Base-by-base conservation (phyloP, 2,797 vertebrate genomes). In the Acrocephalus scirpaceus region DNA sequence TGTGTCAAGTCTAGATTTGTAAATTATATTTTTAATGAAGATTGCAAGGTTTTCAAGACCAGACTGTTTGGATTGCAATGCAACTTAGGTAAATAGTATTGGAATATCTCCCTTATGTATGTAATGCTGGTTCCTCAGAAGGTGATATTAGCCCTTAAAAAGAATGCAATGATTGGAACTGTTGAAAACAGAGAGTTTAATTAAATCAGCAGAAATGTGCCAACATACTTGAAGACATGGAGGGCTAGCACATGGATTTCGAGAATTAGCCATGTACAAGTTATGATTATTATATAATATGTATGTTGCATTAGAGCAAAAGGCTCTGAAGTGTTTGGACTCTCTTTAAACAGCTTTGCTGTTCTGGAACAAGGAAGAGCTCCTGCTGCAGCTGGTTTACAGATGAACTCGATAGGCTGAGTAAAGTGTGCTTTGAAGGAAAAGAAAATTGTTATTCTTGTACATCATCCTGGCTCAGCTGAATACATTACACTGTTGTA, bases 391-490 rank as follows among this genome's bases (percentile, higher is more conserved):
- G 7, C 13, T 53, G 58, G 32, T 84, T 85, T 86, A 54, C 66
- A 70, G 38, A 34, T 67, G 25, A 90, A 73, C 47, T 36, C 42
- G 40, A 38, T 10, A 89, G 57, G 53, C 75, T 76, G 67, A 84
- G 48, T 18, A 67, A 90, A 71, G 21, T 10, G 26, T 88, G 9
- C 36, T 70, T 82, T 78, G 90, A 91, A 54, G 54, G 54, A 85
- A 84, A 62, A 85, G 25, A 87, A 93, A 74, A 67, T 44, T 4
- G 5, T 86, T 93, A 48, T 69, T 77, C 73, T 88, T 92, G 34
- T 95, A 80, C 78, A 76, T 90, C 86, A 92, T 93, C 64, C n/a
- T 75, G 7, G 20, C 86, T 96, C 83, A 83, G 53, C 44, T 90
- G 90, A 92, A 95, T 90, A 92, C 30, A 42, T 71, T 92, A 71